Percentiles rank a stretch among this genome's conserved stretches.
phyloP scores from a whole-genome alignment of 2,888 invertebrate species.

The Leptinotarsa haldemani region DNA sequence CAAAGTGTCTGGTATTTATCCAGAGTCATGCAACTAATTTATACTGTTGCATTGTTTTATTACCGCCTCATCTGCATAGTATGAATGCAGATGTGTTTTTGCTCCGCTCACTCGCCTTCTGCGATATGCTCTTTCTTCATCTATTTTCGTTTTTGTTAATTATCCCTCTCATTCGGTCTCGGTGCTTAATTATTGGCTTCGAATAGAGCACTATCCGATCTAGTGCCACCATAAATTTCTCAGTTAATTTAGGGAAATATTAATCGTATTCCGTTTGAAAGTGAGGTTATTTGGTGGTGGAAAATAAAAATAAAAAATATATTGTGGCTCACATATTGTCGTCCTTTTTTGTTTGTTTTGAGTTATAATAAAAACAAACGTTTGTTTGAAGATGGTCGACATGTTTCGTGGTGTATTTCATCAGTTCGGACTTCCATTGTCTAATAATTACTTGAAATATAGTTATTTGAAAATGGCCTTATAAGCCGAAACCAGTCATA shows the following conservation, averaged over 20 bases:
- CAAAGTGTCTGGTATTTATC: conserved; percentile 47
- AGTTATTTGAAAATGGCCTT: too few relatives aligned
- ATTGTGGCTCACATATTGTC: neutral
- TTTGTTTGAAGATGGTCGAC: too few relatives aligned
- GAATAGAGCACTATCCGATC: neutral
- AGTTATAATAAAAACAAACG: too few relatives aligned
- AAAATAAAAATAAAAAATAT: neutral
- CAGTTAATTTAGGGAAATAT: neutral
- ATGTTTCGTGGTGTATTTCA: too few relatives aligned
- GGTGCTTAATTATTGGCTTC: neutral
- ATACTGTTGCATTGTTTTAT: conserved; percentile 33
- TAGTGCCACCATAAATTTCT: neutral
- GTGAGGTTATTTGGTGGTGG: neutral
- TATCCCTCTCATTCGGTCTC: neutral
- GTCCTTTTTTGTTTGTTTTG: neutral
- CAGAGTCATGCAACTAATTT: conserved; percentile 40
- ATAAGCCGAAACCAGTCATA: too few relatives aligned
- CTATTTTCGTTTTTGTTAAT: neutral
- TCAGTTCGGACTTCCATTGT: too few relatives aligned
- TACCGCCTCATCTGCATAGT: conserved; percentile 35
- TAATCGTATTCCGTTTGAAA: neutral
- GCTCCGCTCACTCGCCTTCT: conserved; percentile 29
- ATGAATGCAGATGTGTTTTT: conserved; percentile 42
- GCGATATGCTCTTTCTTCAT: neutral
- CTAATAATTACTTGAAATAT: too few relatives aligned